Percentiles rank a stretch among this genome's conserved stretches.
Conservation (phyloP, 2,113 vertebrate species). For the Tricholaema leucomelas region DNA sequence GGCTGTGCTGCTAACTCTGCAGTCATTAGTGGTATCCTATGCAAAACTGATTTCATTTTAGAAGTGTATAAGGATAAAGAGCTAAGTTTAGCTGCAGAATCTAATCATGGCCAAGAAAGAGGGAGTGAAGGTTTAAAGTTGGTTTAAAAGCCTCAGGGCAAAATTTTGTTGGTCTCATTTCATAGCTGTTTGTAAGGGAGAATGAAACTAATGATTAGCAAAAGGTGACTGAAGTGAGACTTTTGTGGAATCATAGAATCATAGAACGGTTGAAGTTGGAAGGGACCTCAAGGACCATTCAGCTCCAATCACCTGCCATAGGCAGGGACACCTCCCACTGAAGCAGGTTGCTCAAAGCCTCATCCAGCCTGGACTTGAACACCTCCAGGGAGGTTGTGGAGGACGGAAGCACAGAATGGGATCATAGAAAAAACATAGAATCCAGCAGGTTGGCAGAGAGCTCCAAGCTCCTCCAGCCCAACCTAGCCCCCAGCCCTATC, state of each 20-base stretch:
- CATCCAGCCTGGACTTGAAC: too few relatives aligned
- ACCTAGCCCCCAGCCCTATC: too few relatives aligned
- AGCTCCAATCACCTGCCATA: too few relatives aligned
- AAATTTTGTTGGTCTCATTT: not conserved
- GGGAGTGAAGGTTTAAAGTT: not conserved
- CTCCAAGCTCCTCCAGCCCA: too few relatives aligned
- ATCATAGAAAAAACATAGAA: too few relatives aligned
- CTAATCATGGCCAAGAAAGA: not conserved
- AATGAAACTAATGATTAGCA: not conserved
- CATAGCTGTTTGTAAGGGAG: not conserved
- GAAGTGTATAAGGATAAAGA: not conserved
- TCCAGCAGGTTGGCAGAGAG: too few relatives aligned
- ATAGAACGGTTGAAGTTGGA: too few relatives aligned
- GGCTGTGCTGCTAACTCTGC: not conserved
- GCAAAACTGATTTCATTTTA: not conserved
- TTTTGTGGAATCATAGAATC: not conserved
- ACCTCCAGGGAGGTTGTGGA: too few relatives aligned
- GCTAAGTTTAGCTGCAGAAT: not conserved
- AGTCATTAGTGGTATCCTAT: not conserved
- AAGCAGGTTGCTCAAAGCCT: too few relatives aligned
- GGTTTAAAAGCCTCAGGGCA: not conserved
- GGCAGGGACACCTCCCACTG: too few relatives aligned
- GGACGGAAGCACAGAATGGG: too few relatives aligned
- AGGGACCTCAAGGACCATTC: too few relatives aligned
- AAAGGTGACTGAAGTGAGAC: not conserved